A percentile compares a stretch with the other conserved stretches of the same genome.
These are phyloP conservation scores for Acromyrmex charruanus DNA, from an alignment of 1,140 invertebrate species.

Conservation along the genomic window DNA sequence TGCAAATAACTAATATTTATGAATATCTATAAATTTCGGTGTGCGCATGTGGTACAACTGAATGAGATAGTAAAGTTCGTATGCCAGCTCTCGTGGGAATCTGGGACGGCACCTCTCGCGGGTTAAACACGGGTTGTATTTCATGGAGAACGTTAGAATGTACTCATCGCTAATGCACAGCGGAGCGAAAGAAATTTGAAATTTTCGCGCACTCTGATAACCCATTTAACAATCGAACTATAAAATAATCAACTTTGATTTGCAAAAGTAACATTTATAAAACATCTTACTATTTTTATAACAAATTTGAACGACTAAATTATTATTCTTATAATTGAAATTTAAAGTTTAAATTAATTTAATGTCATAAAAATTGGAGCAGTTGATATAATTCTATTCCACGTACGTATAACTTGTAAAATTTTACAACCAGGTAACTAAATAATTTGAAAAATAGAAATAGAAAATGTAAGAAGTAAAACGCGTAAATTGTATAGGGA, in stretches of 20 bases:
- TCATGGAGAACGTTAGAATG: constrained; percentile 46
- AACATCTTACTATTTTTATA: not conserved
- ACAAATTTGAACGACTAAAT: not conserved
- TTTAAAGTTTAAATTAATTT: not conserved
- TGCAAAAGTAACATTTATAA: not conserved
- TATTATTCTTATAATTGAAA: not conserved
- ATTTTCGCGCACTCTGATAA: not conserved
- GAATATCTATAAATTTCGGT: constrained; percentile 55
- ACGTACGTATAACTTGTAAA: not conserved
- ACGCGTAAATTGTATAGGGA: constrained; percentile 13
- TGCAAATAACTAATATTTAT: constrained; percentile 58
- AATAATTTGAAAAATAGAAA: constrained; percentile 22
- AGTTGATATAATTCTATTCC: too few species aligned
- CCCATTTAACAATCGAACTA: not conserved
- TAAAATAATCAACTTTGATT: not conserved
- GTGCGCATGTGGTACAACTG: constrained; percentile 28
- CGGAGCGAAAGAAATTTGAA: constrained; percentile 38
- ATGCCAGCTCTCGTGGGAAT: constrained; percentile 58
- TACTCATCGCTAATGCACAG: constrained; percentile 38
- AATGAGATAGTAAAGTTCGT: constrained; percentile 52
- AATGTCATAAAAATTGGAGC: constrained; percentile 15
- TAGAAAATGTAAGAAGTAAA: not conserved
- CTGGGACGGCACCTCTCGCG: constrained; percentile 23
- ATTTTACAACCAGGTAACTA: not conserved
- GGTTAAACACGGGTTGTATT: constrained; percentile 52